Base-by-base conservation (phyloP, 1,140 invertebrate genomes). In the Drusus annulatus region DNA sequence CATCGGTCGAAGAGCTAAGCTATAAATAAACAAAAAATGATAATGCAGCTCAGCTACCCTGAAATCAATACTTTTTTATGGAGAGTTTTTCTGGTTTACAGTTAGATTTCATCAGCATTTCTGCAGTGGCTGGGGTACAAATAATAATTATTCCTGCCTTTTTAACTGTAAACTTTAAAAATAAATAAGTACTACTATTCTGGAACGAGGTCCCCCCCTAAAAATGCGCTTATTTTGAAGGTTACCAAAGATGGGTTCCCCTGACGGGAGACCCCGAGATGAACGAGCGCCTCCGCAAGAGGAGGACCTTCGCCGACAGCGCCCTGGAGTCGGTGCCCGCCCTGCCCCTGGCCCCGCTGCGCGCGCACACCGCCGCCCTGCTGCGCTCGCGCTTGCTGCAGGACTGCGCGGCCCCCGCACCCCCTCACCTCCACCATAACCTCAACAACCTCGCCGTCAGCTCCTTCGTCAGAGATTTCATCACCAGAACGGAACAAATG, bases 251-350 rank as follows among this genome's bases (percentile, higher is more conserved):
- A 54, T 83, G 82, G 82, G 71, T 58, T 2, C 80, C 82, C 0
- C 71, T 83, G 10, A 71, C 80, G 0, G 68, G 68, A 50, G 78
- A 83, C 50, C 83, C 83, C 31, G 83, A 84, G 51, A 68, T 84
- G 50, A 87, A 81, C 56, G 91, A 92, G 82, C 88, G 91, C 60
- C 87, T 92, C 74, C 87, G 91, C 17, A 87, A 91, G 25, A 88
- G 91, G 10, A 87, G 88, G 45, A 88, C 91, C 1, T 92, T 92
- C 86, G 91, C 91, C 63, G 91, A 91, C 86, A 90, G 87, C 50
- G 89, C 89, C 80, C 83, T 92, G 75, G 90, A 91, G 60, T 86
- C 84, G 19, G 88, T 83, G 73, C 87, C 84, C 74, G 85, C 86
- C 63, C 65, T 50, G 45, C 28, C 80, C 50, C 63, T 76, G 28